A percentile compares a stretch with the other conserved stretches of the same genome.
These are phyloP conservation scores for Aethes cnicana DNA, from an alignment of 2,888 invertebrate species.

Conservation along the genomic window DNA sequence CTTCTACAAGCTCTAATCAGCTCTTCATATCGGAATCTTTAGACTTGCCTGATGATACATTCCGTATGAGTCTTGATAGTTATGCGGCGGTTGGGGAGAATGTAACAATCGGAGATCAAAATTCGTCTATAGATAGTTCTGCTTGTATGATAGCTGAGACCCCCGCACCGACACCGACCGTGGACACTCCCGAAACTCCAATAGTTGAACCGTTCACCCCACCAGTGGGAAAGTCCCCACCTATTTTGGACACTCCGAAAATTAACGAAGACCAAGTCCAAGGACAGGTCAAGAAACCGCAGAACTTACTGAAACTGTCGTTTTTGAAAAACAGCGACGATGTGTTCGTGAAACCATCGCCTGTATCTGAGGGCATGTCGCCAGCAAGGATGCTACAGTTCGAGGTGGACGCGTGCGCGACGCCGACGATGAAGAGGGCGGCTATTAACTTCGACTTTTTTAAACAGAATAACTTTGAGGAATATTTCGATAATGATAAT, in stretches of 20 bases:
- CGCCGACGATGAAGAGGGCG: slow-evolving; percentile 75
- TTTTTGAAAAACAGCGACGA: slow-evolving; percentile 60
- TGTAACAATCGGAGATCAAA: slow-evolving; percentile 61
- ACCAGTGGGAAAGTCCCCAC: slow-evolving; percentile 36
- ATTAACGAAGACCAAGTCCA: slow-evolving; percentile 32
- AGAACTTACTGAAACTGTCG: slow-evolving; percentile 57
- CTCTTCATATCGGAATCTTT: slow-evolving; percentile 58
- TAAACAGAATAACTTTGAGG: slow-evolving; percentile 61
- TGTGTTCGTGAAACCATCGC: slow-evolving; percentile 67
- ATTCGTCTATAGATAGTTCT: slow-evolving; percentile 50
- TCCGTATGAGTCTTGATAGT: slow-evolving; percentile 67
- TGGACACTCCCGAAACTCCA: slow-evolving; percentile 38
- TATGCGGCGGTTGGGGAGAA: slow-evolving; percentile 69
- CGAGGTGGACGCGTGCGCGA: slow-evolving; percentile 62
- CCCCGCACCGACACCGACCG: slow-evolving; percentile 24
- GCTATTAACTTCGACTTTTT: slow-evolving; percentile 72
- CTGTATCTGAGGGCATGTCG: slow-evolving; percentile 66
- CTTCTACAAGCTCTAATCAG: slow-evolving; percentile 59
- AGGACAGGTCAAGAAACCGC: slow-evolving; percentile 41
- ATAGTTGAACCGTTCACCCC: slow-evolving; percentile 32
- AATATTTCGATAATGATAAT: slow-evolving; percentile 58
- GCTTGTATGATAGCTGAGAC: slow-evolving; percentile 32
- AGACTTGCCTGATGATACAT: slow-evolving; percentile 67
- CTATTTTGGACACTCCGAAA: slow-evolving; percentile 56
- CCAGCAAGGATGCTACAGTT: slow-evolving; percentile 76